These are phyloP conservation scores for Nemurella pictetii DNA, from an alignment of 2,888 invertebrate genomes.

Conservation along the genomic window DNA sequence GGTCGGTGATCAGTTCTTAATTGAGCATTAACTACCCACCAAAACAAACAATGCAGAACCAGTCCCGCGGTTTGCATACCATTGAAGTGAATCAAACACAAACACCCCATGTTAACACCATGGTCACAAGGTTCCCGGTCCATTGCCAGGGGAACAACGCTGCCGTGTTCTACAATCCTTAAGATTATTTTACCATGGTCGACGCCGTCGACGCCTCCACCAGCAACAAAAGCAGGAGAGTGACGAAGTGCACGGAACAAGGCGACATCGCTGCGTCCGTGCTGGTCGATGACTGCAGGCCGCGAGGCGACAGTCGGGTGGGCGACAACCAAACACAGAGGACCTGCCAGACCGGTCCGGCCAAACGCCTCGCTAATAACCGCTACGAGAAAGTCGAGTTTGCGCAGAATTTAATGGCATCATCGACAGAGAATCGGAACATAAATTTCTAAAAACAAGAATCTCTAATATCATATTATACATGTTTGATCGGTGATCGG, in stretches of 20 bases:
- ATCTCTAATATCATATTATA: background rate
- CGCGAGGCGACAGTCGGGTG: background rate
- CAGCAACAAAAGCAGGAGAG: background rate
- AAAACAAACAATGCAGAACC: too few species aligned
- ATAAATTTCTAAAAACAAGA: background rate
- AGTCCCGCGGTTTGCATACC: too few species aligned
- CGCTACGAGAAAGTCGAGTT: background rate
- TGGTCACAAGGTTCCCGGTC: too few species aligned
- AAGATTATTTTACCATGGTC: background rate
- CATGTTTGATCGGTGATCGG: background rate
- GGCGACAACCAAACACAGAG: constrained; percentile 49
- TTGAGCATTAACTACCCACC: too few species aligned
- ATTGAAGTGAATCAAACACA: too few species aligned
- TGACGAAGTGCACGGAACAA: background rate
- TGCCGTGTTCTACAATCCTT: too few species aligned
- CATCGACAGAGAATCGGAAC: background rate
- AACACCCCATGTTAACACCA: too few species aligned
- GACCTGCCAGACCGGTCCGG: background rate
- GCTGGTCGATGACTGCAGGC: background rate
- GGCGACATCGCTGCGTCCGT: background rate
- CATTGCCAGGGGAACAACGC: too few species aligned
- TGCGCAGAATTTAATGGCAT: background rate
- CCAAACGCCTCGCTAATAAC: background rate
- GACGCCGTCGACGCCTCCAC: background rate
- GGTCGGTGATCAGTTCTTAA: too few species aligned